Conservation (phyloP, 1,140 invertebrate genomes). For the Zeugodacus cucurbitae region DNA sequence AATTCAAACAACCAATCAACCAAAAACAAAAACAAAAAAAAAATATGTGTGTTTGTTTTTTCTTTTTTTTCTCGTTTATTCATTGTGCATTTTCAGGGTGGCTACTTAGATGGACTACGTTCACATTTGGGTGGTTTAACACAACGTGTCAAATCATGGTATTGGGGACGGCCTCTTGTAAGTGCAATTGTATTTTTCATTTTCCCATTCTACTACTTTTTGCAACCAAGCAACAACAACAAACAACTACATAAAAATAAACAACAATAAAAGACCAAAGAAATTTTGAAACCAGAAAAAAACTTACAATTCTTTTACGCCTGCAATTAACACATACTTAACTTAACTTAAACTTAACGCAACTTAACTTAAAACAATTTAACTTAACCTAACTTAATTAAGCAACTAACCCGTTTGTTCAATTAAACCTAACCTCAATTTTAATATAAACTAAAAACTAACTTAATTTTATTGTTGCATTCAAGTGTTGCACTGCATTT, state of each 20-base stretch:
- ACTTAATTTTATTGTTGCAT: conserved; percentile 21
- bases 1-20: conserved; percentile 22
- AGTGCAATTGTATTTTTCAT: conserved; percentile 70
- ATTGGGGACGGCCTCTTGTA: conserved; percentile 94
- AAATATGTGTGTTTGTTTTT: conserved; percentile 40
- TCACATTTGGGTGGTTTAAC: conserved; percentile 91
- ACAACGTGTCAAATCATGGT: conserved; percentile 94
- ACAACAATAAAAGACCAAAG: not conserved
- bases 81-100: conserved; percentile 73
- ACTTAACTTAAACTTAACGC: not conserved
- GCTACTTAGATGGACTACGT: conserved; percentile 90
- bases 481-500: conserved; percentile 27
- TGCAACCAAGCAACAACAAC: conserved; percentile 20
- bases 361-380: not conserved
- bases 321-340: not conserved
- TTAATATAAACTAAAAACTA: not conserved
- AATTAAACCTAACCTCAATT: conserved; percentile 1
- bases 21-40: conserved; percentile 33
- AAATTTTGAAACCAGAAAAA: conserved; percentile 18
- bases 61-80: conserved; percentile 41
- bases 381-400: not conserved
- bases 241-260: conserved; percentile 27
- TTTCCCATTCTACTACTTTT: conserved; percentile 13
- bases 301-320: conserved; percentile 7
- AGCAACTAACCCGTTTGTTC: conserved; percentile 13